Evolutionary conservation across 2,888 invertebrate species (phyloP), one percentile per base, ranked within the genome.

Genomic region (Thalpophila matura): DNA sequence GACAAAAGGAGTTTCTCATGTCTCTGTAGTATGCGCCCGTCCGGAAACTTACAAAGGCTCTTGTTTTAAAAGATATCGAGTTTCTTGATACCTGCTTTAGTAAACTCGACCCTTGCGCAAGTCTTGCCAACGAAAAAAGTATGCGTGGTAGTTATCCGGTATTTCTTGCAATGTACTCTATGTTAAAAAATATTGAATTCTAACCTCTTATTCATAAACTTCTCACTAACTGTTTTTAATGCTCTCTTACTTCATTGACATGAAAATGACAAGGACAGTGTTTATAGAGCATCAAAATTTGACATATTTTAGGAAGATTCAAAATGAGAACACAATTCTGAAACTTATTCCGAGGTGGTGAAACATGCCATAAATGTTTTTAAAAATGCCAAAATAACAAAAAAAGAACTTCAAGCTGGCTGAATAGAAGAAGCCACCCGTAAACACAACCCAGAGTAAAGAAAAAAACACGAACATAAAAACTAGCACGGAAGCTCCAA

Each of bases 401-500:
- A 68, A 50, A 38, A 18, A 45, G 29, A 54, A 67, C 29, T 31
- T 18, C 9, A 18, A 18, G 20, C 26, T 51, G 14, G 12, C 69
- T 16, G 27, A 53, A 58, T 5, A 67, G 46, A 74, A 60, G 43
- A 46, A 51, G 3, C 9, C 16, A 43, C 16, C 47, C 26, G 4
- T n/a, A 54, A 74, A 63, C 50, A 57, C 22, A 40, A 57, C 35
- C 65, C 55, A 55, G 61, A 62, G 54, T 67, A 64, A 64, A 71
- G 61, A 55, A 72, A 64, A 73, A 74, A 69, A 64, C 51, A 42
- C 37, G 59, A 60, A 74, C 68, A 72, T 65, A 71, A 77, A 79
- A 82, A 80, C 78, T 75, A 78, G 78, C 69, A 66, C 80, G 78
- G 64, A 82, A 74, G 69, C 76, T 67, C 74, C 74, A 74, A 82